Conservation (phyloP, 2,888 invertebrate genomes). For the Anthophora plumipes region DNA sequence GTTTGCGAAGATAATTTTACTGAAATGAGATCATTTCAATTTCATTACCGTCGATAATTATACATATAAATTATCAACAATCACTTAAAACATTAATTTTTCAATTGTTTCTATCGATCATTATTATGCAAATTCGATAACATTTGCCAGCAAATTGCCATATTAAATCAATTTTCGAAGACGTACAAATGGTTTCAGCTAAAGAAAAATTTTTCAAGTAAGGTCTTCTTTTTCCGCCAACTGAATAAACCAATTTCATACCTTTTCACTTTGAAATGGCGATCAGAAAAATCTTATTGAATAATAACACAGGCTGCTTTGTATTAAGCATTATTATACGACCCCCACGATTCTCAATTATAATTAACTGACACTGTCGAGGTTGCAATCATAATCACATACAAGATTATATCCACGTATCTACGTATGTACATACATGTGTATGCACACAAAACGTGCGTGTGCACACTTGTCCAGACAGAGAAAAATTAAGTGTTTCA, state of each 20-base stretch:
- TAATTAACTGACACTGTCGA: background rate
- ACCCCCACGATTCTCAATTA: background rate
- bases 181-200: background rate
- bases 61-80: background rate
- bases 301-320: background rate
- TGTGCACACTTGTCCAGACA: background rate
- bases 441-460: too few relatives aligned
- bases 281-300: background rate
- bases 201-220: background rate
- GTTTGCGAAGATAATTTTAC: background rate
- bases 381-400: background rate
- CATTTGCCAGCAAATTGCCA: background rate
- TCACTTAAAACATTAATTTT: background rate
- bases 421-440: background rate
- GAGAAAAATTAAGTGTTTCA: constrained; percentile 13
- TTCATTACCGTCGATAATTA: background rate
- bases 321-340: background rate
- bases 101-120: too few relatives aligned
- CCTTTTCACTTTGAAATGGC: background rate
- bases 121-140: background rate
- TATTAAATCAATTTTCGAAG: background rate
- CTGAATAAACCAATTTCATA: background rate
- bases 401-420: too few relatives aligned
- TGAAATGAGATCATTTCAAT: background rate
- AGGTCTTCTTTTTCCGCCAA: background rate